These are phyloP conservation scores for Silurus aristotelis DNA, from an alignment of 2,797 vertebrate genomes.

Conservation along the genomic window DNA sequence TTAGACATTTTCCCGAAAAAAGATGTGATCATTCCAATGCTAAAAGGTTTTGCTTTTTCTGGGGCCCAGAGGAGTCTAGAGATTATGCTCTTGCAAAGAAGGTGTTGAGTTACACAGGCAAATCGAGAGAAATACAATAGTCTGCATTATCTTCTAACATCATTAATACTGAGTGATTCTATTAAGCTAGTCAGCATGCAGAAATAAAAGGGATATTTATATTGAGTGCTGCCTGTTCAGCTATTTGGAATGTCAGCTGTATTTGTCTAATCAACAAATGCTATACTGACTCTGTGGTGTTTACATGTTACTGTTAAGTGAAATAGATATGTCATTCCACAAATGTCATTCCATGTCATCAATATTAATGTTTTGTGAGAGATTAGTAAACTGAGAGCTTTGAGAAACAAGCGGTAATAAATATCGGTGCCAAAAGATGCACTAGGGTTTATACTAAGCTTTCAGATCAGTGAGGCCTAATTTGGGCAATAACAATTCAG, in stretches of 20 bases:
- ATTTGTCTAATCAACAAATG: slow-evolving; percentile 30
- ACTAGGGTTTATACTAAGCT: neutral
- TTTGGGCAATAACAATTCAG: slow-evolving; percentile 12
- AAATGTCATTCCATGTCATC: slow-evolving; percentile 30
- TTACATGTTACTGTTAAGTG: slow-evolving; percentile 21
- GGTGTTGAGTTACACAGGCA: slow-evolving; percentile 35
- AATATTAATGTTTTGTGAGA: slow-evolving; percentile 2
- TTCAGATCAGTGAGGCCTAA: neutral
- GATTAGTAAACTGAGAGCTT: neutral
- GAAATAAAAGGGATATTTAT: slow-evolving; percentile 34
- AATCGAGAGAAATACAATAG: slow-evolving; percentile 29
- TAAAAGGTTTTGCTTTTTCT: slow-evolving; percentile 43
- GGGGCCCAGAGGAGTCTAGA: slow-evolving; percentile 15
- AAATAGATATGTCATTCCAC: slow-evolving; percentile 13
- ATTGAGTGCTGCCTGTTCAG: slow-evolving; percentile 37
- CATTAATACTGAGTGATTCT: slow-evolving; percentile 28
- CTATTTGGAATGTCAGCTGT: slow-evolving; percentile 40
- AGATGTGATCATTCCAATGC: slow-evolving; percentile 20
- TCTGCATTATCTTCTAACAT: slow-evolving; percentile 19
- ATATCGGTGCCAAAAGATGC: neutral
- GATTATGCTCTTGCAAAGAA: slow-evolving; percentile 28
- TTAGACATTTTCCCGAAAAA: slow-evolving; percentile 20
- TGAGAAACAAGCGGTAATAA: neutral
- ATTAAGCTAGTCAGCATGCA: slow-evolving; percentile 29
- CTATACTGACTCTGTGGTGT: slow-evolving; percentile 24